A percentile compares a stretch with the other conserved stretches of the same genome.
Evolutionary conservation across 2,888 invertebrate genomes (phyloP).

Genomic region (Rapana venosa): DNA sequence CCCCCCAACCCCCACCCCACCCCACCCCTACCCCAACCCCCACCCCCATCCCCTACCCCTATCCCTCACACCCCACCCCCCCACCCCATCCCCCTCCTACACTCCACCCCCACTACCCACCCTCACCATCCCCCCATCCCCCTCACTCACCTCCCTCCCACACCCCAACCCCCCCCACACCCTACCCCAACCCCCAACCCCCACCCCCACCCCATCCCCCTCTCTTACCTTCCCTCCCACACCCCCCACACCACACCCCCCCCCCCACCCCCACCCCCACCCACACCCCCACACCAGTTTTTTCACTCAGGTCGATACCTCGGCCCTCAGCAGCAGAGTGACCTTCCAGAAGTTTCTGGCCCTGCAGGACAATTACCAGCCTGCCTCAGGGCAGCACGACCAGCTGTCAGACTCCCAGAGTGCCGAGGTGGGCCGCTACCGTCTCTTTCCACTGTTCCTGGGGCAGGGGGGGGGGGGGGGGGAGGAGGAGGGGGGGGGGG

Average conservation of each 20-base stretch:
- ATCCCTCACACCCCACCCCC: neutral
- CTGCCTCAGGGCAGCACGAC: neutral
- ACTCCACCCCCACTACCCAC: neutral
- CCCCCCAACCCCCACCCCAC: too few species aligned
- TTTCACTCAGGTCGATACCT: slow-evolving; percentile 39
- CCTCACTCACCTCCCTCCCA: neutral
- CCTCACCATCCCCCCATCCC: neutral
- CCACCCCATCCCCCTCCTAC: neutral
- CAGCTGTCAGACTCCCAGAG: neutral
- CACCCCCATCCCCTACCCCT: too few species aligned
- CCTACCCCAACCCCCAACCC: too few species aligned
- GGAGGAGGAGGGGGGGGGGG: too few species aligned
- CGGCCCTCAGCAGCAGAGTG: neutral
- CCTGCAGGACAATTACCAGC: slow-evolving; percentile 45
- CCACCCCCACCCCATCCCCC: too few species aligned
- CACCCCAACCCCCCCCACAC: too few species aligned
- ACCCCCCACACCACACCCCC: too few species aligned
- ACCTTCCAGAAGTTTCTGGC: slow-evolving; percentile 38
- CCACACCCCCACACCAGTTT: slow-evolving; percentile 7
- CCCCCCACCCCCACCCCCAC: neutral
- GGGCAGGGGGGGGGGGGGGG: too few species aligned
- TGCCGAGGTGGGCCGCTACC: neutral
- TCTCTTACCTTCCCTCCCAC: too few species aligned
- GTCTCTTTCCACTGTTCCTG: too few species aligned
- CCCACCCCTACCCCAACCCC: too few species aligned